These are phyloP conservation scores for Phylloscopus collybita DNA, from an alignment of 2,797 vertebrate species.

Conservation along the genomic window DNA sequence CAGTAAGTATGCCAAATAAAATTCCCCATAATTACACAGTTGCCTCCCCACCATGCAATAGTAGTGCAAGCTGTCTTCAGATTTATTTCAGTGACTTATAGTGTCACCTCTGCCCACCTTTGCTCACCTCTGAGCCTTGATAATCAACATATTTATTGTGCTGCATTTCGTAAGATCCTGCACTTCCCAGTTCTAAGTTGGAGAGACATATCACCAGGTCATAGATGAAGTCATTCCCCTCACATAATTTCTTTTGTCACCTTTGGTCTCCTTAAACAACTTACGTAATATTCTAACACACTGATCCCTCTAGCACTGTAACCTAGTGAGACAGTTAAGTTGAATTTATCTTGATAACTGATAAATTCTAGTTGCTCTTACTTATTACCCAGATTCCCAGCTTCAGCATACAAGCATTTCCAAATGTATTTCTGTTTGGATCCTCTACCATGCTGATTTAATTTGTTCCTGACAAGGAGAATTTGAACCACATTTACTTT, in stretches of 20 bases:
- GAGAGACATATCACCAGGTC: not conserved
- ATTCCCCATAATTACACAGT: not conserved
- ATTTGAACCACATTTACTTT: slow-evolving; percentile 31
- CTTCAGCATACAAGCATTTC: not conserved
- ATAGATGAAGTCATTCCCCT: not conserved
- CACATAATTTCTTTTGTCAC: not conserved
- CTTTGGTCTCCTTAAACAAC: not conserved
- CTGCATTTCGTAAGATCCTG: not conserved
- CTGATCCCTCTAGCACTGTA: not conserved
- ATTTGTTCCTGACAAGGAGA: not conserved
- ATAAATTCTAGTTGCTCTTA: slow-evolving; percentile 2
- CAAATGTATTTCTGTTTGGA: slow-evolving; percentile 15
- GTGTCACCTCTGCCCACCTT: not conserved
- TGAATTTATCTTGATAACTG: slow-evolving; percentile 10
- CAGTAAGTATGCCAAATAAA: not conserved
- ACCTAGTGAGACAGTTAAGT: not conserved
- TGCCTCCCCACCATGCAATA: not conserved
- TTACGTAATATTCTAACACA: not conserved
- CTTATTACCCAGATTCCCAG: not conserved
- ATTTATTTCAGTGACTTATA: not conserved
- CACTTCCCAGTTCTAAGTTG: not conserved
- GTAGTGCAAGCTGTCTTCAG: not conserved
- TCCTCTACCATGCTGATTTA: not conserved
- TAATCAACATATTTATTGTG: not conserved
- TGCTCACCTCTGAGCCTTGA: not conserved